Evolutionary conservation across 2,888 invertebrate genomes (phyloP).

Genomic region (Pandemis heparana): DNA sequence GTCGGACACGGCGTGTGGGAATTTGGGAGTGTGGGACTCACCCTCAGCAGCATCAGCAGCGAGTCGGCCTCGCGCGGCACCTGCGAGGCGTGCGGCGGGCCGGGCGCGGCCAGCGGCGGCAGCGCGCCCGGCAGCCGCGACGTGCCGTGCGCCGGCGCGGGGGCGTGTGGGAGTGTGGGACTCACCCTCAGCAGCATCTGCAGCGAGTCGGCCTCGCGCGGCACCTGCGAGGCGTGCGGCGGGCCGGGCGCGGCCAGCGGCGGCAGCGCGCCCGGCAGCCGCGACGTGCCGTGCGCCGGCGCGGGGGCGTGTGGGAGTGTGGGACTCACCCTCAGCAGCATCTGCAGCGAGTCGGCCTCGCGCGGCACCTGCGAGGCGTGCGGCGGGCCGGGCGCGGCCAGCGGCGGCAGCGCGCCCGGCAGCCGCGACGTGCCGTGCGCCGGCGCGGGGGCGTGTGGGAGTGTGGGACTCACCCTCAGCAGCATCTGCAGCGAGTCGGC

Average conservation of each 20-base stretch:
- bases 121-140: slow-evolving; percentile 64
- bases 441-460: slow-evolving; percentile 53
- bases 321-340: slow-evolving; percentile 88
- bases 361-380: slow-evolving; percentile 92
- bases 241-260: slow-evolving; percentile 81
- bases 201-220: slow-evolving; percentile 93
- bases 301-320: slow-evolving; percentile 40
- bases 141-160: slow-evolving; percentile 66
- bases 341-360: slow-evolving; percentile 93
- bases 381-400: slow-evolving; percentile 85
- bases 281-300: slow-evolving; percentile 65
- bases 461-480: slow-evolving; percentile 83
- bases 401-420: slow-evolving; percentile 69
- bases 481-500: slow-evolving; percentile 93
- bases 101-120: slow-evolving; percentile 72
- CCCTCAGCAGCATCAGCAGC: slow-evolving; percentile 91
- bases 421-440: slow-evolving; percentile 64
- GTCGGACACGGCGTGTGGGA: too few species aligned
- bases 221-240: slow-evolving; percentile 91
- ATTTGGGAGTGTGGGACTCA: slow-evolving; percentile 57
- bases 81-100: slow-evolving; percentile 91
- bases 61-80: slow-evolving; percentile 94
- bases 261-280: slow-evolving; percentile 66
- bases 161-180: too few species aligned
- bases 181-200: slow-evolving; percentile 90